Conservation (phyloP, 1,140 invertebrate species). For the Cardiocondyla obscurior region DNA sequence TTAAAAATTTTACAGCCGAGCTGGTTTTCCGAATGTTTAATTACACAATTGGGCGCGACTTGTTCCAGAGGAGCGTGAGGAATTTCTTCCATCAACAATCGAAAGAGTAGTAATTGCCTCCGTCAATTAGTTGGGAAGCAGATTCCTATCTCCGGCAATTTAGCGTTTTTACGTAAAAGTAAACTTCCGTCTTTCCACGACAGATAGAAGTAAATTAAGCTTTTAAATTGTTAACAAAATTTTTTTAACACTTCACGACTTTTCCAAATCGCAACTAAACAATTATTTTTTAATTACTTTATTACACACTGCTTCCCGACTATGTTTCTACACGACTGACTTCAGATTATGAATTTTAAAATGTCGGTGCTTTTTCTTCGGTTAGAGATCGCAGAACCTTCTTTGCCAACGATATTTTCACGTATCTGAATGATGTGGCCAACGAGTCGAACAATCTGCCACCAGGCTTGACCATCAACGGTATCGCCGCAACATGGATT, state of each 20-base stretch:
- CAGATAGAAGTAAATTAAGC: not conserved
- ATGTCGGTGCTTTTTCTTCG: not conserved
- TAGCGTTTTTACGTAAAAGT: not conserved
- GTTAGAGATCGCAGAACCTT: slow-evolving; percentile 89
- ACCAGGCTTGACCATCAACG: slow-evolving; percentile 85
- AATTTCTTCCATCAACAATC: slow-evolving; percentile 87
- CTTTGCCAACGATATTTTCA: slow-evolving; percentile 92
- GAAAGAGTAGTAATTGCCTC: slow-evolving; percentile 63
- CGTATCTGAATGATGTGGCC: slow-evolving; percentile 88
- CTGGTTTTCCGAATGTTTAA: slow-evolving; percentile 97
- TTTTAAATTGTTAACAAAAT: not conserved
- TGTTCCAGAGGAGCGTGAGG: slow-evolving; percentile 90
- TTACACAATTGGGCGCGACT: slow-evolving; percentile 91
- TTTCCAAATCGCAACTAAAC: not conserved
- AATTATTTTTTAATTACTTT: not conserved
- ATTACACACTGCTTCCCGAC: slow-evolving; percentile 43
- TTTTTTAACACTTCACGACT: not conserved
- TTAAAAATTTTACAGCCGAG: slow-evolving; percentile 86
- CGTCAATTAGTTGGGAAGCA: slow-evolving; percentile 49
- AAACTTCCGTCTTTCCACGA: not conserved
- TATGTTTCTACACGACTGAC: not conserved
- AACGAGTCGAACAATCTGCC: slow-evolving; percentile 85
- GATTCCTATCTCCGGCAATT: slow-evolving; percentile 1
- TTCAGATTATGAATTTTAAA: not conserved
- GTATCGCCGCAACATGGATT: slow-evolving; percentile 92